Conservation (phyloP, 2,113 vertebrate genomes). For the Erinaceus europaeus region DNA sequence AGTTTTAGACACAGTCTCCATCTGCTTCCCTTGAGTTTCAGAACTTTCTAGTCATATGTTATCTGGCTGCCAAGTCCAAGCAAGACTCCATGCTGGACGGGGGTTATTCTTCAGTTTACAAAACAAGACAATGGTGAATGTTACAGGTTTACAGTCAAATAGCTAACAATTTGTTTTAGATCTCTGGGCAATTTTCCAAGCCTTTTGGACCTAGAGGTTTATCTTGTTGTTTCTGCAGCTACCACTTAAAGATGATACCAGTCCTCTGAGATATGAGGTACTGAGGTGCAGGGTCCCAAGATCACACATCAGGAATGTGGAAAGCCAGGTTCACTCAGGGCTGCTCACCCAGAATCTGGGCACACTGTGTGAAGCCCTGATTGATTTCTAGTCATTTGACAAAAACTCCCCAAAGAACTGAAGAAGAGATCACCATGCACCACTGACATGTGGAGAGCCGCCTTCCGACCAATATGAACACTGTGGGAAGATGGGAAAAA, state of each 20-base stretch:
- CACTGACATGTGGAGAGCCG: too few relatives aligned
- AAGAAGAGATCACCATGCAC: too few relatives aligned
- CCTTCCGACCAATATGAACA: not conserved
- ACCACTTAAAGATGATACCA: not conserved
- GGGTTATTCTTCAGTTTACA: not conserved
- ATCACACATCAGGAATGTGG: too few relatives aligned
- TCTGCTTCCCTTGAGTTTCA: not conserved
- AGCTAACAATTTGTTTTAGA: not conserved
- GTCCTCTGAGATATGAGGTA: not conserved
- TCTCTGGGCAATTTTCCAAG: not conserved
- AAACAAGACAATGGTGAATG: not conserved
- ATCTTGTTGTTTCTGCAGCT: not conserved
- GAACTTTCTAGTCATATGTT: not conserved
- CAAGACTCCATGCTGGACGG: not conserved
- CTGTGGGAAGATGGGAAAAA: not conserved
- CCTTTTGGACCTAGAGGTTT: not conserved
- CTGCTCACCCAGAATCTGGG: not conserved
- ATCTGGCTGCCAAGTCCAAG: not conserved
- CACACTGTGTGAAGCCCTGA: too few relatives aligned
- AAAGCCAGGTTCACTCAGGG: not conserved
- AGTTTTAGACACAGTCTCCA: conserved; percentile 31
- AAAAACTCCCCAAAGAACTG: not conserved
- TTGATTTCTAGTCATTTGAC: not conserved
- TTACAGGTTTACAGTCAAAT: not conserved
- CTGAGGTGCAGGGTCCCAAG: not conserved